Evolutionary conservation across 2,797 vertebrate genomes (phyloP).

Genomic region (Ptychobarbus kaznakovi): DNA sequence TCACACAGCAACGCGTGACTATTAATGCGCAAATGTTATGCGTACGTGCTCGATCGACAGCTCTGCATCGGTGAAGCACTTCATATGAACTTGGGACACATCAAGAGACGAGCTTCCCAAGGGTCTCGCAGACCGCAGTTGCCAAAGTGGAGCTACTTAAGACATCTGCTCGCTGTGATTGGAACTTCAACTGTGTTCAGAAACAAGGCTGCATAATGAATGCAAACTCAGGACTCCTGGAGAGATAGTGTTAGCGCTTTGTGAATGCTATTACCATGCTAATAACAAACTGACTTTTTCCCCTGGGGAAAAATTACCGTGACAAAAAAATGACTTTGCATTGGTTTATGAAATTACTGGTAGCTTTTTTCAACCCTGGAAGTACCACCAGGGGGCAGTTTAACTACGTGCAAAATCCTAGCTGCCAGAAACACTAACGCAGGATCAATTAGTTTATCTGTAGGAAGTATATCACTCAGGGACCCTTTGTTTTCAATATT

Average conservation of each 20-base stretch:
- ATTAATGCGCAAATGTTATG: constrained; percentile 44
- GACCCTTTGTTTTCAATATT: constrained; percentile 18
- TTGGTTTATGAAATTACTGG: constrained; percentile 50
- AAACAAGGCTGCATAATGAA: constrained; percentile 58
- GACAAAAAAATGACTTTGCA: constrained; percentile 59
- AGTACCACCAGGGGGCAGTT: constrained; percentile 57
- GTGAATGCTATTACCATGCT: constrained; percentile 61
- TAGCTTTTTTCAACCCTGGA: background rate
- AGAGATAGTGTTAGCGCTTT: constrained; percentile 57
- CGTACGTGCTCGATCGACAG: constrained; percentile 21
- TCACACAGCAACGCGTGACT: background rate
- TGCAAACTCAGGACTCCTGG: constrained; percentile 58
- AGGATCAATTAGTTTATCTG: constrained; percentile 23
- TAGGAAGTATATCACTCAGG: constrained; percentile 8
- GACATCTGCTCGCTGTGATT: constrained; percentile 54
- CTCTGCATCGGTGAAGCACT: constrained; percentile 36
- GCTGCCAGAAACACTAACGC: constrained; percentile 12
- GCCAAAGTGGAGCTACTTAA: constrained; percentile 56
- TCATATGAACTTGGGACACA: constrained; percentile 39
- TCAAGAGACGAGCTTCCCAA: constrained; percentile 33
- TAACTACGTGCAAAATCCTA: constrained; percentile 5
- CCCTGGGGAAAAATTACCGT: constrained; percentile 47
- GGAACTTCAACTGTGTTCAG: constrained; percentile 34
- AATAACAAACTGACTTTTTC: constrained; percentile 54
- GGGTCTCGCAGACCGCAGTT: constrained; percentile 43